A percentile compares a stretch with the other conserved stretches of the same genome.
Conservation (phyloP, 2,888 invertebrate genomes). For the Heliconius charithonia region DNA sequence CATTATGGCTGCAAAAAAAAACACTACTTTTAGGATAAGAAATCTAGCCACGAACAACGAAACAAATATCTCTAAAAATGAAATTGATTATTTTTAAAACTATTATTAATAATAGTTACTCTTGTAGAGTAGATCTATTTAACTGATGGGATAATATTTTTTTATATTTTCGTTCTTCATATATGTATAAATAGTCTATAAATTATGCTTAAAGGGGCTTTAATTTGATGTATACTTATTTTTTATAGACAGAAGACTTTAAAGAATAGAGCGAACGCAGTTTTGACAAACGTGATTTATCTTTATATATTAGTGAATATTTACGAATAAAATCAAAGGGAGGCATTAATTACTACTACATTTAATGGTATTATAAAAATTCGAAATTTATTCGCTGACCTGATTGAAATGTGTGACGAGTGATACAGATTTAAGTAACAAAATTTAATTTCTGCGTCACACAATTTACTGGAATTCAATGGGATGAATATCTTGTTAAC, state of each 20-base stretch:
- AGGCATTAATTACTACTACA: too few species aligned
- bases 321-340: neutral
- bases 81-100: neutral
- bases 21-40: constrained; percentile 34
- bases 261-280: constrained; percentile 21
- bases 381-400: too few species aligned
- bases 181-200: constrained; percentile 2
- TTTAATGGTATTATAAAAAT: too few species aligned
- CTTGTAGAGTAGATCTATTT: constrained; percentile 39
- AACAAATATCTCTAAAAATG: neutral
- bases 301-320: too few species aligned
- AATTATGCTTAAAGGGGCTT: constrained; percentile 32
- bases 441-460: too few species aligned
- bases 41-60: neutral
- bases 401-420: neutral
- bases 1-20: constrained; percentile 63
- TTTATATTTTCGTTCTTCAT: constrained; percentile 8
- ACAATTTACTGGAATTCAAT: too few species aligned
- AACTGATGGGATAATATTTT: constrained; percentile 34
- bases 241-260: neutral
- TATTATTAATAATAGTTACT: constrained; percentile 2
- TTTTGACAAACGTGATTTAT: neutral
- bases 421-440: too few species aligned
- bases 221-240: neutral
- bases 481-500: too few species aligned